phyloP scores from a whole-genome alignment of 2,797 vertebrate genomes.

The Menidia menidia region DNA sequence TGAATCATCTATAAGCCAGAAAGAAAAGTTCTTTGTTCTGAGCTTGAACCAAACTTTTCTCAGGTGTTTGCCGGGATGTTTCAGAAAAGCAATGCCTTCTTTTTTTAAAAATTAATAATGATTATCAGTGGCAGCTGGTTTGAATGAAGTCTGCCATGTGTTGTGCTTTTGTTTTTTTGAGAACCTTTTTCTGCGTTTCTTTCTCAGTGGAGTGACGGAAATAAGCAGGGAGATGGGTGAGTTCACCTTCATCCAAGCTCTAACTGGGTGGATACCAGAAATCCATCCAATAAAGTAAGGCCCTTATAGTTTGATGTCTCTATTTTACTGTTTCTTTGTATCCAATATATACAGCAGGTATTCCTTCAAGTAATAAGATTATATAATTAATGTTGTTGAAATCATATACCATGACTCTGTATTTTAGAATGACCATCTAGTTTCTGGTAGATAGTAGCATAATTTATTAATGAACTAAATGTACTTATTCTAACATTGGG shows the following conservation, averaged over 20 bases:
- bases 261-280: conserved; percentile 95
- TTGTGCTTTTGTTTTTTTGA: background rate
- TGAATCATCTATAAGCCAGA: conserved; percentile 64
- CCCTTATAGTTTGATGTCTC: background rate
- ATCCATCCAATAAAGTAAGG: conserved; percentile 88
- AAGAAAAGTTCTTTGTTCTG: conserved; percentile 35
- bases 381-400: too few relatives aligned
- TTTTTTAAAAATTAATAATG: background rate
- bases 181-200: conserved; percentile 10
- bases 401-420: too few relatives aligned
- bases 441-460: too few relatives aligned
- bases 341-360: too few relatives aligned
- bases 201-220: conserved; percentile 76
- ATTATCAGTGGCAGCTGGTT: background rate
- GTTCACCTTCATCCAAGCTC: conserved; percentile 87
- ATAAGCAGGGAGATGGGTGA: conserved; percentile 85
- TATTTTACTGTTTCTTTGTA: too few relatives aligned
- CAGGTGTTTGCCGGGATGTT: conserved; percentile 32
- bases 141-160: too few relatives aligned
- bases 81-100: background rate
- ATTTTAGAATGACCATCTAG: background rate
- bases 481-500: background rate
- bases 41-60: conserved; percentile 36
- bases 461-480: too few relatives aligned
- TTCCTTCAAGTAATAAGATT: too few relatives aligned